Evolutionary conservation across 2,888 invertebrate species (phyloP).

Genomic region (Oasisia sp.): DNA sequence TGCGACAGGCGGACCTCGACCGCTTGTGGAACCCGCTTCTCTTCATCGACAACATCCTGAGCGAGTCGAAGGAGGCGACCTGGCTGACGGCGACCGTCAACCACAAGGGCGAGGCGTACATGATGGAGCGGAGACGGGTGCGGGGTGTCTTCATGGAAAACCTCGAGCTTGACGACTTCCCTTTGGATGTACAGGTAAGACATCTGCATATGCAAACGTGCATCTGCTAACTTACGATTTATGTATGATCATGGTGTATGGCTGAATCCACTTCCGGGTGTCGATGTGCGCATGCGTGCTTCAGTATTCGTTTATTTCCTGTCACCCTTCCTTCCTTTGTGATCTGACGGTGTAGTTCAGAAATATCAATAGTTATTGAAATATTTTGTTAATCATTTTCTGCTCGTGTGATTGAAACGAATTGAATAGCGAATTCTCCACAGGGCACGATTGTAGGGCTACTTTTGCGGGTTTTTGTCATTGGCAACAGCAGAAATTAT

Average conservation of each 20-base stretch:
- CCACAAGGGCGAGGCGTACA: constrained; percentile 40
- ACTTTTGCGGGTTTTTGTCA: too few relatives aligned
- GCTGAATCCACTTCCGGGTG: too few relatives aligned
- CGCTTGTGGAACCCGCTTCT: constrained; percentile 52
- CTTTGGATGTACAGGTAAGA: constrained; percentile 61
- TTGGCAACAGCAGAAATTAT: too few relatives aligned
- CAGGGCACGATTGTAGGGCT: too few relatives aligned
- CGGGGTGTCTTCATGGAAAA: constrained; percentile 50
- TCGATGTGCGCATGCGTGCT: too few relatives aligned
- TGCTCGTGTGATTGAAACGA: too few relatives aligned
- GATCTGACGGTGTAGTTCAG: too few relatives aligned
- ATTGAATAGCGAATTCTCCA: too few relatives aligned
- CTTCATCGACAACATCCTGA: constrained; percentile 52
- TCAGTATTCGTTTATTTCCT: too few relatives aligned
- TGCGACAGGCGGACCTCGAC: constrained; percentile 44
- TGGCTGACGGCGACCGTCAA: constrained; percentile 43
- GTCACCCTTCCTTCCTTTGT: too few relatives aligned
- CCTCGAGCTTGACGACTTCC: constrained; percentile 58
- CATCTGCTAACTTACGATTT: not conserved
- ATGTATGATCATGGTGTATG: not conserved
- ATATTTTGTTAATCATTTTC: too few relatives aligned
- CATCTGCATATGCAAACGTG: not conserved
- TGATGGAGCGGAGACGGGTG: constrained; percentile 45
- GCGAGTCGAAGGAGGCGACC: constrained; percentile 49
- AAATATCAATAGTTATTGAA: too few relatives aligned